Conservation (phyloP, 2,113 vertebrate species). For the Nerophis lumbriciformis region DNA sequence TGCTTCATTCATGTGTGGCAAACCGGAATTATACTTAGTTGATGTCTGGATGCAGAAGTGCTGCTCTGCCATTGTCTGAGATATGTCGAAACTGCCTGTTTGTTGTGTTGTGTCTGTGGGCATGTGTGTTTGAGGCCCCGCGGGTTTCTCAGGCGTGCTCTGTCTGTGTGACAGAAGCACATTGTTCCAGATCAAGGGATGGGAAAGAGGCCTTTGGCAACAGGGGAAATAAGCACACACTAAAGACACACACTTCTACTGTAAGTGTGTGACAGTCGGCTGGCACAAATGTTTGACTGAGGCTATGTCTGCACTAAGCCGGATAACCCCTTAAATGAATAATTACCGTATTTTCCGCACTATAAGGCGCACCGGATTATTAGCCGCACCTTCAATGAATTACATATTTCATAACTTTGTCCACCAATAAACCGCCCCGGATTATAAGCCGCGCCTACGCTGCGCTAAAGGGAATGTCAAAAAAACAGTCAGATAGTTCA, state of each 20-base stretch:
- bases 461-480: too few relatives aligned
- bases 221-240: constrained; percentile 24
- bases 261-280: constrained; percentile 60
- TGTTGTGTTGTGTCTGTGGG: constrained; percentile 23
- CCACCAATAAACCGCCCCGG: too few relatives aligned
- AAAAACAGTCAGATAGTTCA: too few relatives aligned
- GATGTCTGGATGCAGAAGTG: constrained; percentile 16
- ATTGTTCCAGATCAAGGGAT: constrained; percentile 86
- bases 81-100: constrained; percentile 15
- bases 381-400: too few relatives aligned
- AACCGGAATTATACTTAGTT: constrained; percentile 12
- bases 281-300: constrained; percentile 8
- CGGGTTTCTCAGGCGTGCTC: constrained; percentile 55
- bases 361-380: too few relatives aligned
- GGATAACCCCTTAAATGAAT: too few relatives aligned
- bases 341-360: too few relatives aligned
- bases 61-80: constrained; percentile 15
- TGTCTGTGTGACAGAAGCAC: constrained; percentile 78
- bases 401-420: too few relatives aligned
- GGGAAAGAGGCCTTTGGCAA: constrained; percentile 88
- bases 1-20: not conserved
- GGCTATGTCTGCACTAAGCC: too few relatives aligned
- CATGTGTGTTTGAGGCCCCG: constrained; percentile 48
- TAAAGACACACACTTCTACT: constrained; percentile 62
- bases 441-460: too few relatives aligned